Conservation (phyloP, 2,888 invertebrate species). For the Sphaerophoria rueppellii region DNA sequence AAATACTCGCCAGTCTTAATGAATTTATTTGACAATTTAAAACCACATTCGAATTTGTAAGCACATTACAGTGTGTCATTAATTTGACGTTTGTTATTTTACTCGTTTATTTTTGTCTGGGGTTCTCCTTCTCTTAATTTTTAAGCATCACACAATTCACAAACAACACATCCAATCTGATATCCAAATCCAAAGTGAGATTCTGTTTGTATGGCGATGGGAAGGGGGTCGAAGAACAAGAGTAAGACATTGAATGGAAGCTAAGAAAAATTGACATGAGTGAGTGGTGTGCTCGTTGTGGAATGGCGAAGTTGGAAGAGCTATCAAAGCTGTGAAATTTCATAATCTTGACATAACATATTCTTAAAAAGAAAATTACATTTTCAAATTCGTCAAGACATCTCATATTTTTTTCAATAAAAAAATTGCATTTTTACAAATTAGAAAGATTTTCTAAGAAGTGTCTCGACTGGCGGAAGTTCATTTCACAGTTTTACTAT, state of each 20-base stretch:
- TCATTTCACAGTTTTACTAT: no score
- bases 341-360: neutral
- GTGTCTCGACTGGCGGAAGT: no score
- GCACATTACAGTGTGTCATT: conserved; percentile 71
- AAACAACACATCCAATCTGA: conserved; percentile 12
- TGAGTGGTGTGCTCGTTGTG: conserved; percentile 40
- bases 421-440: no score
- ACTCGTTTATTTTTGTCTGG: conserved; percentile 63
- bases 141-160: conserved; percentile 12
- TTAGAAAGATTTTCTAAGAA: no score
- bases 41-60: conserved; percentile 73
- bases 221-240: neutral
- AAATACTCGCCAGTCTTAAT: conserved; percentile 67
- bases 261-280: conserved; percentile 54
- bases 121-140: conserved; percentile 44
- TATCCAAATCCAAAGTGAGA: conserved; percentile 12
- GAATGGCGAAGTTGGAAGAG: neutral
- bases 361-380: neutral
- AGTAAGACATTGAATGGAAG: neutral
- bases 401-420: no score
- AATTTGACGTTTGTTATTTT: conserved; percentile 72
- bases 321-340: neutral
- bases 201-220: neutral
- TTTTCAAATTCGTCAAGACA: no score
- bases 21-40: conserved; percentile 74